Percentiles rank a stretch among this genome's conserved stretches.
Evolutionary conservation across 2,888 invertebrate genomes (phyloP).

Genomic region (Marronus borbonicus): DNA sequence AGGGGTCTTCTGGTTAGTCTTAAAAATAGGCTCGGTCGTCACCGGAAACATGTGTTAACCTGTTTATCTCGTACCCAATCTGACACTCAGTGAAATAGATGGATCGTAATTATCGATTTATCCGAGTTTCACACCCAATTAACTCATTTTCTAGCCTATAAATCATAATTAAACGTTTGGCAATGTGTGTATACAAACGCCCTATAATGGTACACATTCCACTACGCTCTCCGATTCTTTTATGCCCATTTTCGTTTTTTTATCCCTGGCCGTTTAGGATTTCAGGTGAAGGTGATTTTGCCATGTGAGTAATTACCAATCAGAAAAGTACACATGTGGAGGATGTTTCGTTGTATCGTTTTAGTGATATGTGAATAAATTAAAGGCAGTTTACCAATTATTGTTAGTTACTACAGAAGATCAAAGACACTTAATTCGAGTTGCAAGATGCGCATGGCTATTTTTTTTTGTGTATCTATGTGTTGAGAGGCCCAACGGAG

Average conservation of each 20-base stretch:
- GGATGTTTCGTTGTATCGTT: too few relatives aligned
- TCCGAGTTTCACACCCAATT: constrained; percentile 62
- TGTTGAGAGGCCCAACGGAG: too few relatives aligned
- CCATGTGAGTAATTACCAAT: not conserved
- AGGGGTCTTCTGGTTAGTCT: constrained; percentile 20
- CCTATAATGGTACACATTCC: constrained; percentile 17
- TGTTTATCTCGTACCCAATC: constrained; percentile 58
- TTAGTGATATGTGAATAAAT: too few relatives aligned
- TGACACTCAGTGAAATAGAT: constrained; percentile 59
- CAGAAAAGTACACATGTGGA: too few relatives aligned
- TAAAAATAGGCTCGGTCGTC: constrained; percentile 39
- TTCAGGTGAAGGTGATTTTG: constrained; percentile 3
- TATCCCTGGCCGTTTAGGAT: not conserved
- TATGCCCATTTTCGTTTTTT: not conserved
- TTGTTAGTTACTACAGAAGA: too few relatives aligned
- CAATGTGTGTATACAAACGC: constrained; percentile 38
- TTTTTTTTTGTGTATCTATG: too few relatives aligned
- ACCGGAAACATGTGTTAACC: constrained; percentile 62
- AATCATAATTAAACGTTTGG: constrained; percentile 58
- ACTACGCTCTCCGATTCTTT: not conserved
- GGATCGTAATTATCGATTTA: constrained; percentile 61
- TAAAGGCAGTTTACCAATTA: too few relatives aligned
- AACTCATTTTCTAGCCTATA: constrained; percentile 59
- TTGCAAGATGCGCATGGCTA: too few relatives aligned
- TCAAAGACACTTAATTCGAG: too few relatives aligned